These are phyloP conservation scores for Xylota segnis DNA, from an alignment of 2,888 invertebrate species.

Conservation along the genomic window DNA sequence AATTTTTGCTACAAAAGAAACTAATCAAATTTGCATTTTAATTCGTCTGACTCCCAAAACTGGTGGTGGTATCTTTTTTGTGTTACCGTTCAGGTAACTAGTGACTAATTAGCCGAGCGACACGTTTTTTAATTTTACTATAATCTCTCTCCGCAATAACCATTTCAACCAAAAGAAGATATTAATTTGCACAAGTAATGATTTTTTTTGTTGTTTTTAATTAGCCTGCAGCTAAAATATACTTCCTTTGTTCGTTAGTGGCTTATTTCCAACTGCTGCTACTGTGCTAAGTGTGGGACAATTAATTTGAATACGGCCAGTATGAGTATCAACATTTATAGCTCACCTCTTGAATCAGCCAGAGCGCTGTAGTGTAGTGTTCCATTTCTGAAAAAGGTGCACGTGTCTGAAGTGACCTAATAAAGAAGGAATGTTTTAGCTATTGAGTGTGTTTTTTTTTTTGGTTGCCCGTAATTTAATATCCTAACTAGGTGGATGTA, in stretches of 20 bases:
- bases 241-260: not conserved
- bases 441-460: slow-evolving; percentile 1
- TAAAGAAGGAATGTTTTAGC: slow-evolving; percentile 1
- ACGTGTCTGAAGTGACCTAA: slow-evolving; percentile 38
- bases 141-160: not conserved
- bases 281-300: slow-evolving; percentile 2
- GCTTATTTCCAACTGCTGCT: not conserved
- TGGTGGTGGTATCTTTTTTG: not conserved
- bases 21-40: slow-evolving; percentile 16
- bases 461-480: slow-evolving; percentile 4
- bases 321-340: not conserved
- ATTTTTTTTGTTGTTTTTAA: not conserved
- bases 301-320: not conserved
- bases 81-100: not conserved
- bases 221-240: not conserved
- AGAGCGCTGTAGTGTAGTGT: not conserved
- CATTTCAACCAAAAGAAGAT: not conserved
- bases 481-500: slow-evolving; percentile 2
- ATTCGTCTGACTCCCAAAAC: not conserved
- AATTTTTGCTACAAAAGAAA: not conserved
- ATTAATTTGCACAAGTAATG: not conserved
- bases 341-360: not conserved
- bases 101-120: slow-evolving; percentile 32
- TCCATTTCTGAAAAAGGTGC: not conserved
- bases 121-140: slow-evolving; percentile 9